Conservation (phyloP, 2,113 vertebrate species). For the Paraplagusia blochii region DNA sequence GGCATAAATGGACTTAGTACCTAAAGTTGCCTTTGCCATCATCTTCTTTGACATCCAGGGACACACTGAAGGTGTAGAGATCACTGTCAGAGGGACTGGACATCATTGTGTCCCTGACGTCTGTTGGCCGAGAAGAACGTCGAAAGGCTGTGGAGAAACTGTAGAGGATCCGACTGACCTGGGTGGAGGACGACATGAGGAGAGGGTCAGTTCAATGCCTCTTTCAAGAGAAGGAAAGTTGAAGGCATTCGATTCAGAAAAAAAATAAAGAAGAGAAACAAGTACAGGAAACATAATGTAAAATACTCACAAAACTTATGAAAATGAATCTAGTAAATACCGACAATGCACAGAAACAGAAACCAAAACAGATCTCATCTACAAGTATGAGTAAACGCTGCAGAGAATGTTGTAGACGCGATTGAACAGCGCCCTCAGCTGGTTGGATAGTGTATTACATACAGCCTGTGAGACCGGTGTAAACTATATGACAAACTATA, state of each 20-base stretch:
- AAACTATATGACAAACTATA: no score
- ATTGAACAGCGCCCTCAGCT: slow-evolving; percentile 45
- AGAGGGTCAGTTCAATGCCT: no score
- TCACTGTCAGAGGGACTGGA: slow-evolving; percentile 86
- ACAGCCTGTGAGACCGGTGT: no score
- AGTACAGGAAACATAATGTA: no score
- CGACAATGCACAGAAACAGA: background rate
- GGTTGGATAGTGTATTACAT: slow-evolving; percentile 2
- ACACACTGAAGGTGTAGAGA: slow-evolving; percentile 89
- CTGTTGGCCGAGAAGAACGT: slow-evolving; percentile 86
- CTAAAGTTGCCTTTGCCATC: slow-evolving; percentile 97
- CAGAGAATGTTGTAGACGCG: background rate
- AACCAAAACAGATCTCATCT: background rate
- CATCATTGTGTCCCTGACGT: slow-evolving; percentile 79
- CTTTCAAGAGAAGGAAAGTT: no score
- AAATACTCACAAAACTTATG: background rate
- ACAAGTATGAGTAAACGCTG: background rate
- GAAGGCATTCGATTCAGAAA: no score
- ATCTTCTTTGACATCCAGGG: slow-evolving; percentile 94
- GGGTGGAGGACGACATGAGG: slow-evolving; percentile 15
- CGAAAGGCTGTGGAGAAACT: slow-evolving; percentile 95
- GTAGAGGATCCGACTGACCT: slow-evolving; percentile 97
- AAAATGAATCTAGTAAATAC: background rate
- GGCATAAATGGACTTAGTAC: slow-evolving; percentile 59
- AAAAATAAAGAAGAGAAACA: background rate